Conservation (phyloP, 2,797 vertebrate genomes). For the Labroides dimidiatus region DNA sequence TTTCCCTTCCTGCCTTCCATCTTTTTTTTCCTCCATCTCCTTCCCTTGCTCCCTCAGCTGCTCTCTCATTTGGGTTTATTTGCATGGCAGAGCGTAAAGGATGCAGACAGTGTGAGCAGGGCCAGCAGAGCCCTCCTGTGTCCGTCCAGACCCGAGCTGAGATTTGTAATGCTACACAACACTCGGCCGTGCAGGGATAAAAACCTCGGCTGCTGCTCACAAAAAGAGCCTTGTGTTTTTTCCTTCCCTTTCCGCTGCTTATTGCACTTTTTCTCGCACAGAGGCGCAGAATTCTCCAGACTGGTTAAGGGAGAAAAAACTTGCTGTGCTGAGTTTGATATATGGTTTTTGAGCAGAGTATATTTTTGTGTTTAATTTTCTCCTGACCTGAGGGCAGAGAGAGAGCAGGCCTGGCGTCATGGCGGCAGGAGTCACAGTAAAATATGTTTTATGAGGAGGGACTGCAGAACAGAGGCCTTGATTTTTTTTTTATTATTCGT, state of each 20-base stretch:
- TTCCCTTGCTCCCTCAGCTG: slow-evolving; percentile 49
- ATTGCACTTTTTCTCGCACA: slow-evolving; percentile 61
- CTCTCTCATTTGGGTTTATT: slow-evolving; percentile 69
- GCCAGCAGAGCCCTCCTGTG: slow-evolving; percentile 76
- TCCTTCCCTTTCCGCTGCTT: slow-evolving; percentile 49
- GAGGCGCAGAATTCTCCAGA: slow-evolving; percentile 54
- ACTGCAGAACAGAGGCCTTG: slow-evolving; percentile 44
- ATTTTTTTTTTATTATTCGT: slow-evolving; percentile 32
- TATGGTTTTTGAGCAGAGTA: slow-evolving; percentile 27
- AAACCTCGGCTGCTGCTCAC: slow-evolving; percentile 65
- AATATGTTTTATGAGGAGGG: slow-evolving; percentile 10
- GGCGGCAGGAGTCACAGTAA: slow-evolving; percentile 20
- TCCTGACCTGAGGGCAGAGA: slow-evolving; percentile 18
- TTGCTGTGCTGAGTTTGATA: slow-evolving; percentile 36
- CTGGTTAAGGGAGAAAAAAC: slow-evolving; percentile 47
- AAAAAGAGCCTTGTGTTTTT: slow-evolving; percentile 75
- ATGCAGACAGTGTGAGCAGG: slow-evolving; percentile 66
- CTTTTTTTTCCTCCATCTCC: slow-evolving; percentile 38
- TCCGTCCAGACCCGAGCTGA: slow-evolving; percentile 72
- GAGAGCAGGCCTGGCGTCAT: slow-evolving; percentile 31
- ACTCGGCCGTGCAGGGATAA: slow-evolving; percentile 73
- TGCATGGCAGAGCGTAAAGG: slow-evolving; percentile 74
- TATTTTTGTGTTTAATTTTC: slow-evolving; percentile 36
- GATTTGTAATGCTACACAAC: slow-evolving; percentile 84
- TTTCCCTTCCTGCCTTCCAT: slow-evolving; percentile 34